Conservation (phyloP, 1,140 invertebrate species). For the Ceratina calcarata region DNA sequence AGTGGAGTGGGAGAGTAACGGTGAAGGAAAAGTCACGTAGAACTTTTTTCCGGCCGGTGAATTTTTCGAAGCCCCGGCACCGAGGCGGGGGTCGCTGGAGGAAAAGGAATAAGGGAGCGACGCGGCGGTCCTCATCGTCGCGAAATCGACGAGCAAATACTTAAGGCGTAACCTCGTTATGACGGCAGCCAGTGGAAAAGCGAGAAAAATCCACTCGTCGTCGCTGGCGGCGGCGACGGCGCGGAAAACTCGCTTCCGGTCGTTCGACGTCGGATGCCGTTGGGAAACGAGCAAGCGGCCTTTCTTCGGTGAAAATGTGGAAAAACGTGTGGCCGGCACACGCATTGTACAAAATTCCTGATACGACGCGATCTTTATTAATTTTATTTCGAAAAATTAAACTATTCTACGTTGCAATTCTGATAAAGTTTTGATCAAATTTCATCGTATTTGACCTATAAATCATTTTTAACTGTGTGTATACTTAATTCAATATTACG, state of each 20-base stretch:
- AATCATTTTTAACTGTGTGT: too few species aligned
- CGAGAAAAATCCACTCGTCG: conserved; percentile 64
- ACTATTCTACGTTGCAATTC: too few species aligned
- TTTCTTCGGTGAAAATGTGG: too few species aligned
- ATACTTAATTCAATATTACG: too few species aligned
- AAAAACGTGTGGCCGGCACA: conserved; percentile 13
- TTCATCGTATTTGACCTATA: too few species aligned
- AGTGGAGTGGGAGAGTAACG: neutral
- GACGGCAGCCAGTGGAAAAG: conserved; percentile 66
- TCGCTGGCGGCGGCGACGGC: conserved; percentile 62
- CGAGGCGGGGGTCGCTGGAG: neutral
- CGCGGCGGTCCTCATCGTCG: conserved; percentile 54
- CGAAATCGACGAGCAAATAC: conserved; percentile 71
- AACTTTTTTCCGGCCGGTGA: conserved; percentile 52
- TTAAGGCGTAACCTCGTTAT: conserved; percentile 73
- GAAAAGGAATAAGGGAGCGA: conserved; percentile 26
- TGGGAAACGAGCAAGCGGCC: neutral
- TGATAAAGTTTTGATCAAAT: too few species aligned
- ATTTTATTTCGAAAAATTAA: too few species aligned
- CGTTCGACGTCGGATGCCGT: conserved; percentile 61
- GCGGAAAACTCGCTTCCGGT: conserved; percentile 71
- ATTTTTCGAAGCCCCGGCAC: conserved; percentile 55
- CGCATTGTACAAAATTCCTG: too few species aligned
- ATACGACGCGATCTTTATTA: too few species aligned
- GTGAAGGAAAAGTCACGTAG: conserved; percentile 53